Evolutionary conservation across 2,888 invertebrate species (phyloP).

Genomic region (Rhingia campestris): DNA sequence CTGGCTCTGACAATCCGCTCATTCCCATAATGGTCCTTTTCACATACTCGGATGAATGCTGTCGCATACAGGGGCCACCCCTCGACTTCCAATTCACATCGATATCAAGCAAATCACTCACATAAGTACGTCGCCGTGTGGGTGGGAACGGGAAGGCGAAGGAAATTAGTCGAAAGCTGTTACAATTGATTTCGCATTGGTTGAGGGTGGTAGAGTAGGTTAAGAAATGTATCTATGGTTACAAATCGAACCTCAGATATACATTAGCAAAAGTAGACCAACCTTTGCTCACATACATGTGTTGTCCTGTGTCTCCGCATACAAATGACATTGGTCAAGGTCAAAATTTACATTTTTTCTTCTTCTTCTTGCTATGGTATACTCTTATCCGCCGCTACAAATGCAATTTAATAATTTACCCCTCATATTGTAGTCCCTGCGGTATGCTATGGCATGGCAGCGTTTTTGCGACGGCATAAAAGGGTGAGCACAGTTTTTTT

Average conservation of each 20-base stretch:
- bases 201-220: conserved; percentile 31
- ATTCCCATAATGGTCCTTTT: conserved; percentile 17
- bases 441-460: neutral
- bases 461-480: neutral
- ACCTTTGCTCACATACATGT: conserved; percentile 7
- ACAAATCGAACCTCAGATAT: neutral
- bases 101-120: conserved; percentile 60
- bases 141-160: conserved; percentile 7
- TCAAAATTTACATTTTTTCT: conserved; percentile 19
- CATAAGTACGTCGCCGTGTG: conserved; percentile 6
- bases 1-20: neutral
- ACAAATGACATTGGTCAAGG: conserved; percentile 67
- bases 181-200: conserved; percentile 59
- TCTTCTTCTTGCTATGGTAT: too few species aligned
- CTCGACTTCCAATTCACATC: conserved; percentile 45
- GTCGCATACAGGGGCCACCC: neutral
- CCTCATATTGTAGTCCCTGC: neutral
- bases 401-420: conserved; percentile 54
- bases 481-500: conserved; percentile 28
- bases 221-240: conserved; percentile 19
- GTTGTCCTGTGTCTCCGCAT: conserved; percentile 4
- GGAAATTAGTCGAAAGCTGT: conserved; percentile 66
- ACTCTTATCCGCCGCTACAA: conserved; percentile 18
- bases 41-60: conserved; percentile 22
- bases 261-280: conserved; percentile 8